Evolutionary conservation across 2,113 vertebrate species (phyloP), one percentile per base, ranked within the genome.

Genomic region (Camarhynchus parvulus): DNA sequence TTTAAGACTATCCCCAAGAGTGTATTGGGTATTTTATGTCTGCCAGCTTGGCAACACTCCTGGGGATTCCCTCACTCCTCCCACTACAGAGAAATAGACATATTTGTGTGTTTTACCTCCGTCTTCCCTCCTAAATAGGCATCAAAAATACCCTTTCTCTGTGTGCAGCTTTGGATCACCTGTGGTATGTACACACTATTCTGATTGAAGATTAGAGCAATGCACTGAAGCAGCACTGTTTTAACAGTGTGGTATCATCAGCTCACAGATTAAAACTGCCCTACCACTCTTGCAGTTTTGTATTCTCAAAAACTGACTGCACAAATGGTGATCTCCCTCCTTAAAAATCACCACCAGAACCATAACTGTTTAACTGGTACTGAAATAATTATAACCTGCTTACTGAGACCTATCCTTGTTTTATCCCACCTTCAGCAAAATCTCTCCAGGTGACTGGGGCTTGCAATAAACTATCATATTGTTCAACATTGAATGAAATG

Each of bases 381-480:
- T 61, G 59, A 90, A 92, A 79, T 86, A 78, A 67, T 67, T 10
- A 41, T 59, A 77, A 66, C n/a, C 56, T 79, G 44, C 67, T 87
- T 58, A 30, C 63, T 66, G 67, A 82, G 14, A 82, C 49, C 56
- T 68, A 15, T 68, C 56, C 31, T 84, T 63, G 42, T 52, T 93
- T 90, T 77, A 91, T 92, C 30, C 19, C 44, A 88, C 72, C 64
- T 86, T 89, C 61, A 87, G 50, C 61, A 84, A 82, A 83, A 89
- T 75, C 62, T 92, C 62, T 37, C 28, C 27, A 89, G 5, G 64
- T 75, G 73, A 56, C 72, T 88, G 66, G 8, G 37, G 31, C 33
- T 84, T n/a, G 5, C 52, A 86, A 41, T 77, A 93, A 88, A 35
- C 52, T 83, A 39, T 88, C 69, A 16, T 68, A 7, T 69, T 78